Percentiles rank a stretch among this genome's conserved stretches.
Conservation (phyloP, 2,888 invertebrate species). For the Hedychridium roseum region DNA sequence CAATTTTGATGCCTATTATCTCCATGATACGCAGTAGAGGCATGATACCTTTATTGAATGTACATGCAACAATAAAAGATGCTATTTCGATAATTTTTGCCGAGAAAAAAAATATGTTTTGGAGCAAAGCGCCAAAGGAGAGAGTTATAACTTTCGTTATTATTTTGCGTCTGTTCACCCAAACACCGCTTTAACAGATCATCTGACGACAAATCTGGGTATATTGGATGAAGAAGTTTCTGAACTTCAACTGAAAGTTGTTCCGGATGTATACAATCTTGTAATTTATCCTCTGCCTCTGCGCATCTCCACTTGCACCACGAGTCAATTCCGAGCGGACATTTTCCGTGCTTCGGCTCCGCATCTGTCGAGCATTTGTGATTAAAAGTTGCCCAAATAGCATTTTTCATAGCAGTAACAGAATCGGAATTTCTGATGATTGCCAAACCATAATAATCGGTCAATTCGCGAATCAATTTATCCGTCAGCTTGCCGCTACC, state of each 20-base stretch:
- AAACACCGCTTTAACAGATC: conserved; percentile 16
- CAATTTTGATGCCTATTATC: conserved; percentile 5
- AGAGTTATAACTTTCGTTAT: conserved; percentile 21
- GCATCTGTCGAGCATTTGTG: conserved; percentile 31
- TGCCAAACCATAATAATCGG: conserved; percentile 29
- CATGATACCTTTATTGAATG: conserved; percentile 11
- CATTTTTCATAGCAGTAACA: conserved; percentile 27
- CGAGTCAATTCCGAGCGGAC: conserved; percentile 12
- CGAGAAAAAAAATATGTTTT: conserved; percentile 20
- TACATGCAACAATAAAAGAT: conserved; percentile 19
- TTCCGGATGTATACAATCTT: conserved; percentile 6
- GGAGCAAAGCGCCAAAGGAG: conserved; percentile 21
- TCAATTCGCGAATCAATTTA: conserved; percentile 22
- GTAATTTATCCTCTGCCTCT: conserved; percentile 8
- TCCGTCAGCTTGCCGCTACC: conserved; percentile 14
- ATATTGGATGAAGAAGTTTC: conserved; percentile 14
- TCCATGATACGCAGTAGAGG: conserved; percentile 11
- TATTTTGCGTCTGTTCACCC: conserved; percentile 23
- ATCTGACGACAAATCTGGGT: conserved; percentile 11
- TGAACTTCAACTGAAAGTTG: conserved; percentile 8
- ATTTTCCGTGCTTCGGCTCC: conserved; percentile 15
- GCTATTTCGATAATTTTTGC: conserved; percentile 23
- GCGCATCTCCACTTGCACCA: conserved; percentile 23
- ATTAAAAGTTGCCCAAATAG: conserved; percentile 27
- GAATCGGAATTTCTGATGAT: conserved; percentile 25